A percentile compares a stretch with the other conserved stretches of the same genome.
Conservation (phyloP, 2,113 vertebrate genomes). For the Saimiri boliviensis region DNA sequence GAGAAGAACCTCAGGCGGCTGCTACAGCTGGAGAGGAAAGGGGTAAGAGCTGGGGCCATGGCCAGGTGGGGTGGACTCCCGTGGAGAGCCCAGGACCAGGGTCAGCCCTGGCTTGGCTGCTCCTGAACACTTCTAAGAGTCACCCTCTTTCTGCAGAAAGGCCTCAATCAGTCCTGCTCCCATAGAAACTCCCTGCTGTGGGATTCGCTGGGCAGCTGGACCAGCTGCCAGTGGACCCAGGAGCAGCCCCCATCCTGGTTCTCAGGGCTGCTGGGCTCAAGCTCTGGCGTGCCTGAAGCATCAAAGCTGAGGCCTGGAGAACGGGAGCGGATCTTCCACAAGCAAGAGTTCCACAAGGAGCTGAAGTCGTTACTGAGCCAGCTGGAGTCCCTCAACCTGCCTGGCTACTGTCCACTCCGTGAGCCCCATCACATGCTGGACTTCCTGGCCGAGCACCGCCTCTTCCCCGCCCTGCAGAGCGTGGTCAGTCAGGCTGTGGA, state of each 20-base stretch:
- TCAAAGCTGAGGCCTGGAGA: conserved; percentile 29
- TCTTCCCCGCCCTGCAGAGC: conserved; percentile 62
- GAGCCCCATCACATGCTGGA: conserved; percentile 66
- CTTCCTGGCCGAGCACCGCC: conserved; percentile 65
- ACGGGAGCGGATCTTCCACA: conserved; percentile 22
- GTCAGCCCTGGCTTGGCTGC: neutral
- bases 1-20: conserved; percentile 63
- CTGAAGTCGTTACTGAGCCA: conserved; percentile 46
- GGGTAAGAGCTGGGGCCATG: conserved; percentile 48
- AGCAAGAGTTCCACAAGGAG: conserved; percentile 3
- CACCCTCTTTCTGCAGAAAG: conserved; percentile 61
- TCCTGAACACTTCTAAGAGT: neutral
- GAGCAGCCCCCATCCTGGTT: conserved; percentile 59
- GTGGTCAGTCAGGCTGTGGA: conserved; percentile 68
- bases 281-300: neutral
- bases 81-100: neutral
- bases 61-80: neutral
- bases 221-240: neutral
- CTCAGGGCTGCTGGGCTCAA: conserved; percentile 42
- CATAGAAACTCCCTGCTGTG: neutral
- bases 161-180: neutral
- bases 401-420: neutral
- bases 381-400: neutral
- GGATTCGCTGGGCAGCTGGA: conserved; percentile 34
- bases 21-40: conserved; percentile 42